Conservation (phyloP, 2,888 invertebrate species). For the Deilephila porcellus region DNA sequence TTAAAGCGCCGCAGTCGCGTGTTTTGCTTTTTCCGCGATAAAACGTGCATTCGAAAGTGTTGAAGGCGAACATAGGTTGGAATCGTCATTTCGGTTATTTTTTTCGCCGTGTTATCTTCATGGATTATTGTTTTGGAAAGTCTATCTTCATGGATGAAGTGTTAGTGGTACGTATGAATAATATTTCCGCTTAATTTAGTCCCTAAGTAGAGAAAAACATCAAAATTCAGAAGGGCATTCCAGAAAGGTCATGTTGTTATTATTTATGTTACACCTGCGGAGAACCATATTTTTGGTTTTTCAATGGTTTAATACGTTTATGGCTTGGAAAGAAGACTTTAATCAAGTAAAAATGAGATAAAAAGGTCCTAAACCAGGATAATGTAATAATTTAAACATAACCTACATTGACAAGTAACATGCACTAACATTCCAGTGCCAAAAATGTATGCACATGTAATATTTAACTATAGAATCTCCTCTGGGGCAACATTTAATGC, state of each 20-base stretch:
- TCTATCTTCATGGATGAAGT: conserved; percentile 67
- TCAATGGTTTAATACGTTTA: neutral
- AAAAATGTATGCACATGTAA: neutral
- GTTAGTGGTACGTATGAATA: conserved; percentile 71
- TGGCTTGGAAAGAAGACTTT: neutral
- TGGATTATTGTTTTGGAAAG: conserved; percentile 56
- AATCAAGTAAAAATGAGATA: neutral
- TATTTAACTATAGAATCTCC: neutral
- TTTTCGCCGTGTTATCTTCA: conserved; percentile 57
- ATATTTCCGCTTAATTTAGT: conserved; percentile 19
- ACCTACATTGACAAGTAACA: conserved; percentile 29
- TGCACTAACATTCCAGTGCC: conserved; percentile 7
- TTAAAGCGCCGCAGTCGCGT: conserved; percentile 19
- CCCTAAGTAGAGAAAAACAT: conserved; percentile 40
- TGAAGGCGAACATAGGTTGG: conserved; percentile 64
- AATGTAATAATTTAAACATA: conserved; percentile 25
- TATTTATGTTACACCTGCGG: conserved; percentile 2
- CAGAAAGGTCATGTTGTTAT: conserved; percentile 54
- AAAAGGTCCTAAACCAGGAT: neutral
- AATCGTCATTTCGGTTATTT: conserved; percentile 66
- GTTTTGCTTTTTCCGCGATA: conserved; percentile 43
- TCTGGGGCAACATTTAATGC: neutral
- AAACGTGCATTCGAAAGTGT: conserved; percentile 62
- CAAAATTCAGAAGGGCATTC: conserved; percentile 51
- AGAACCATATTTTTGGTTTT: neutral